phyloP scores from a whole-genome alignment of 2,888 invertebrate genomes.

The Poecilobothrus nobilitatus region DNA sequence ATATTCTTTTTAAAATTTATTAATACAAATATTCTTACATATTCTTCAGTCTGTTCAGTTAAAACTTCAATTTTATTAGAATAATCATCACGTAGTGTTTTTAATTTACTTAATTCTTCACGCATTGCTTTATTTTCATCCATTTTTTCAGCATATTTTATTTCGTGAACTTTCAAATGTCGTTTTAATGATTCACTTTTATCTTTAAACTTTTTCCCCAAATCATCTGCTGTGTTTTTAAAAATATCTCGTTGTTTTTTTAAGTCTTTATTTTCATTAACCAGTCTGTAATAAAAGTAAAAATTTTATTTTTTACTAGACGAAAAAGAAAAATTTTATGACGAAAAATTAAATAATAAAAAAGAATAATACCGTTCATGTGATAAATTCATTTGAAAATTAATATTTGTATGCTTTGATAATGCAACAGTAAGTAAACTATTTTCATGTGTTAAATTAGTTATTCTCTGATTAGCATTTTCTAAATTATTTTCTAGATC shows the following conservation, averaged over 20 bases:
- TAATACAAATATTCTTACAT: constrained; percentile 26
- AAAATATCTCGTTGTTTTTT: constrained; percentile 35
- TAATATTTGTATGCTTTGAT: constrained; percentile 36
- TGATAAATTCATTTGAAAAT: constrained; percentile 39
- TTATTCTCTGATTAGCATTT: constrained; percentile 34
- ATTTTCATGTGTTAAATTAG: constrained; percentile 34
- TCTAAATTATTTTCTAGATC: constrained; percentile 35
- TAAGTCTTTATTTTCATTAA: constrained; percentile 37
- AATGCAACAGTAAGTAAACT: constrained; percentile 38
- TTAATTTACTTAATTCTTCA: constrained; percentile 32
- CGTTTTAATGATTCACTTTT: constrained; percentile 34
- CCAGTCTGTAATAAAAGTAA: constrained; percentile 27
- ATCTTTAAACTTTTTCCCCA: constrained; percentile 36
- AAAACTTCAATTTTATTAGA: constrained; percentile 32
- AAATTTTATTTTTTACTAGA: too few relatives aligned
- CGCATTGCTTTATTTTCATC: constrained; percentile 31
- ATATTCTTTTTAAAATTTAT: neutral
- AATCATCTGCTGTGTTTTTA: constrained; percentile 33
- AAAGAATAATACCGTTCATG: constrained; percentile 32
- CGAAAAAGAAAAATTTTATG: neutral
- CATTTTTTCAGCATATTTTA: constrained; percentile 35
- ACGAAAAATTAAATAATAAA: neutral
- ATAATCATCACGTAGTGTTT: constrained; percentile 29
- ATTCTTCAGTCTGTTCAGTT: constrained; percentile 33
- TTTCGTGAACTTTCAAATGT: constrained; percentile 34